Percentiles rank a stretch among this genome's conserved stretches.
phyloP scores from a whole-genome alignment of 2,888 invertebrate species.

The Synanthedon myopaeformis region DNA sequence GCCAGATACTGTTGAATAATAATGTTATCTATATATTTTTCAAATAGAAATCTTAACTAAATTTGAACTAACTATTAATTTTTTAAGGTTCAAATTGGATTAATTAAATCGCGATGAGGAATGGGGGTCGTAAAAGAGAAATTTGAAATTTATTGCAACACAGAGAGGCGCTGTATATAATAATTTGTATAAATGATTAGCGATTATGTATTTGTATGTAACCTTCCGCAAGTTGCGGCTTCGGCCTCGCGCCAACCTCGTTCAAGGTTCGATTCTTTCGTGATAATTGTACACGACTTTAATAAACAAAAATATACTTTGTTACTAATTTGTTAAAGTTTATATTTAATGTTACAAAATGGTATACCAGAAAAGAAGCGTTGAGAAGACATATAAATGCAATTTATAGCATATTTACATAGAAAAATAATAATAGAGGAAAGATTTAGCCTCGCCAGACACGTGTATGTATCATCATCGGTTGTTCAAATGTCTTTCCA shows the following conservation, averaged over 20 bases:
- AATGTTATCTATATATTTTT: too few relatives aligned
- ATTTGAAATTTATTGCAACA: neutral
- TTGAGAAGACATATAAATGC: neutral
- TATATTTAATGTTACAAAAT: neutral
- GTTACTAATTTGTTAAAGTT: neutral
- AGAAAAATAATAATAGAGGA: too few relatives aligned
- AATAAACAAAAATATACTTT: neutral
- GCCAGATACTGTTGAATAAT: conserved; percentile 8
- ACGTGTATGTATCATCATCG: too few relatives aligned
- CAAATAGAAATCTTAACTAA: neutral
- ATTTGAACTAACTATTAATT: neutral
- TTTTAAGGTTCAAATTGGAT: neutral
- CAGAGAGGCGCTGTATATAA: neutral
- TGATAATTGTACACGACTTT: neutral
- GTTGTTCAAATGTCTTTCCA: too few relatives aligned
- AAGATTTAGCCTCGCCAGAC: too few relatives aligned
- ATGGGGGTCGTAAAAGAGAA: neutral
- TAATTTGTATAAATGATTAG: neutral
- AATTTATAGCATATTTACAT: too few relatives aligned
- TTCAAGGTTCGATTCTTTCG: conserved; percentile 46
- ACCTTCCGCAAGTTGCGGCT: conserved; percentile 38
- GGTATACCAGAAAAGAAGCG: neutral
- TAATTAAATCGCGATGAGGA: too few relatives aligned
- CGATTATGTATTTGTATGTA: conserved; percentile 15
- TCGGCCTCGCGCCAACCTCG: conserved; percentile 52